Evolutionary conservation across 2,113 vertebrate genomes (phyloP), one percentile per base, ranked within the genome.

Genomic region (Eidolon helvum): DNA sequence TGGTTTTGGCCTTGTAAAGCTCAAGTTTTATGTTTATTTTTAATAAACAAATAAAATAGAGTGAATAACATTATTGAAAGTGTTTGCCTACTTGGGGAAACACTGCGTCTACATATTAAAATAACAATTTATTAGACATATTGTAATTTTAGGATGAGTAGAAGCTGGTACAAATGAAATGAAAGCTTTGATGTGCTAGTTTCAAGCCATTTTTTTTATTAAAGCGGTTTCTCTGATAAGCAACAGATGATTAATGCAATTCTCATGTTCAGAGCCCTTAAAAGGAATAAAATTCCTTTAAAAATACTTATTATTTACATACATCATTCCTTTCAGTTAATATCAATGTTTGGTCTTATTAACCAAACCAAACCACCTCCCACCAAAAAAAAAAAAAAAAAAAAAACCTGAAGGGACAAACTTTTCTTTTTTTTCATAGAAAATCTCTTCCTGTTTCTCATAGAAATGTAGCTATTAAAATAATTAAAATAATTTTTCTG

Each of bases 1-100:
- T 91, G 68, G 4, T 22, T 95, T 91, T 35, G 86, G 55, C 5
- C 35, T 77, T 66, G 45, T 88, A 92, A 89, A 74, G 5, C 35
- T 91, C 15, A 95, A 83, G 6, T 90, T 95, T 97, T 88, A 61
- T 86, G 83, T 18, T 86, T 92, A 48, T 72, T 90, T 96, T 96
- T 94, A 97, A 91, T 97, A 93, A 96, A 63, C 55, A 94, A 95
- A 85, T 92, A 78, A 78, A 97, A 91, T 79, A 90, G 40, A 28
- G 90, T 94, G 38, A 90, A 92, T 83, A 53, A 50, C 2, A 0
- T 83, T 84, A 66, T 45, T 80, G 38, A n/a, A 90, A 91, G 11
- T 90, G 24, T 61, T 90, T 63, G 61, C 45, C 57, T 80, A 30
- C 45, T 75, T 75, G 22, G 85, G 55, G 92, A 80, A 72, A 57